Percentiles rank a stretch among this genome's conserved stretches.
Evolutionary conservation across 2,113 vertebrate genomes (phyloP).

Genomic region (Eolophus roseicapilla): DNA sequence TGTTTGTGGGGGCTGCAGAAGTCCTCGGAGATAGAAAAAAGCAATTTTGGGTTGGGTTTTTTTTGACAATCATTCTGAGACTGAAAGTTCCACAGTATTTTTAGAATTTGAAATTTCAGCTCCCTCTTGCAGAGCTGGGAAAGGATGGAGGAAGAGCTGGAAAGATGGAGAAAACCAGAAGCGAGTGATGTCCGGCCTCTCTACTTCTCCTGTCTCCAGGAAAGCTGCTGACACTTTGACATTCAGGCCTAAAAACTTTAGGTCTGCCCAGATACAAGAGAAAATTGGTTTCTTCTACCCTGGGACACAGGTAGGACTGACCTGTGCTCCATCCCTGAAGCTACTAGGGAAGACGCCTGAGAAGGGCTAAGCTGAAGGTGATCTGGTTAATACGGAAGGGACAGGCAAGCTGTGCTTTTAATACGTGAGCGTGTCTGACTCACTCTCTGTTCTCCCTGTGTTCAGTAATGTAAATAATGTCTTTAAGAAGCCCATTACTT

Average conservation of each 20-base stretch:
- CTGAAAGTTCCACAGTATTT: neutral
- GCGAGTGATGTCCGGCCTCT: accelerated
- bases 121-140: neutral
- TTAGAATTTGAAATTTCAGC: neutral
- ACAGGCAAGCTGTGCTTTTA: neutral
- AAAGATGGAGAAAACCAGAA: neutral
- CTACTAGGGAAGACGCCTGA: neutral
- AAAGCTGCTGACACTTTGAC: neutral
- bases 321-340: neutral
- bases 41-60: neutral
- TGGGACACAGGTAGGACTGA: neutral
- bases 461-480: constrained; percentile 64
- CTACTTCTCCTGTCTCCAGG: neutral
- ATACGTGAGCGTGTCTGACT: neutral
- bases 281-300: neutral
- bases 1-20: neutral
- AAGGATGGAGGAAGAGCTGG: neutral
- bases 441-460: neutral
- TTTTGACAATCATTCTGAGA: neutral
- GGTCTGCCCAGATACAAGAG: neutral
- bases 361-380: neutral
- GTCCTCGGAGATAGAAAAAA: neutral
- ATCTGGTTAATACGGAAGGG: neutral
- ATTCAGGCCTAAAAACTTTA: neutral
- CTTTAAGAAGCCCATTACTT: constrained; percentile 63